Conservation (phyloP, 2,113 vertebrate genomes). For the Ornithorhynchus anatinus region DNA sequence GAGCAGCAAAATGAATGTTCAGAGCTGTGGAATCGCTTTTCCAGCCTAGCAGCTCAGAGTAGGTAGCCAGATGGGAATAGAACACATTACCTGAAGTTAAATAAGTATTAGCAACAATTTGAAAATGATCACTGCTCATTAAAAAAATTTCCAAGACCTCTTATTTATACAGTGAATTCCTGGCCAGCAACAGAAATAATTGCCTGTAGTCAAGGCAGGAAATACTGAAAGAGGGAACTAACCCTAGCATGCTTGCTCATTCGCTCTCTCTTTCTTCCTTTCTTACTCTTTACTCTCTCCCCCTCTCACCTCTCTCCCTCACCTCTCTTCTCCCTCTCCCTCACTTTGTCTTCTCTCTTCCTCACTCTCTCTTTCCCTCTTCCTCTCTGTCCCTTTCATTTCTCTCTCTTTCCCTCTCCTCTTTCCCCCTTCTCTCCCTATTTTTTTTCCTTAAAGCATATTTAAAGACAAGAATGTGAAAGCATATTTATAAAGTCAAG, state of each 20-base stretch:
- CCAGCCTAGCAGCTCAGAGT: neutral
- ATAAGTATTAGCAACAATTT: neutral
- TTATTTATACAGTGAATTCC: neutral
- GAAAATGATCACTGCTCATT: neutral
- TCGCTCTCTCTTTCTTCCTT: no score
- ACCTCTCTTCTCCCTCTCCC: no score
- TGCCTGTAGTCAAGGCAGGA: neutral
- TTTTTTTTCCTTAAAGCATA: neutral
- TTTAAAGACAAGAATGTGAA: neutral
- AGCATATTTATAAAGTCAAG: no score
- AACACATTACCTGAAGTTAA: neutral
- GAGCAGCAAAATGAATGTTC: neutral
- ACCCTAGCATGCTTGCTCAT: no score
- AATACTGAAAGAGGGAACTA: neutral
- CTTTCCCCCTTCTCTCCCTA: no score
- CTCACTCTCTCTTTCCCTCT: no score
- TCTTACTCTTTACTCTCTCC: no score
- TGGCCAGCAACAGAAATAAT: neutral
- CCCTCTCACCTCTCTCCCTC: no score
- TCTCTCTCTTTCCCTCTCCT: no score
- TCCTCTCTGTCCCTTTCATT: no score
- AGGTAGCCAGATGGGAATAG: neutral
- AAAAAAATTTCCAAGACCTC: neutral
- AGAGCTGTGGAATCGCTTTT: neutral
- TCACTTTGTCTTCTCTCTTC: no score